These are phyloP conservation scores for Bufotes viridis DNA, from an alignment of 2,797 vertebrate species.

Conservation along the genomic window DNA sequence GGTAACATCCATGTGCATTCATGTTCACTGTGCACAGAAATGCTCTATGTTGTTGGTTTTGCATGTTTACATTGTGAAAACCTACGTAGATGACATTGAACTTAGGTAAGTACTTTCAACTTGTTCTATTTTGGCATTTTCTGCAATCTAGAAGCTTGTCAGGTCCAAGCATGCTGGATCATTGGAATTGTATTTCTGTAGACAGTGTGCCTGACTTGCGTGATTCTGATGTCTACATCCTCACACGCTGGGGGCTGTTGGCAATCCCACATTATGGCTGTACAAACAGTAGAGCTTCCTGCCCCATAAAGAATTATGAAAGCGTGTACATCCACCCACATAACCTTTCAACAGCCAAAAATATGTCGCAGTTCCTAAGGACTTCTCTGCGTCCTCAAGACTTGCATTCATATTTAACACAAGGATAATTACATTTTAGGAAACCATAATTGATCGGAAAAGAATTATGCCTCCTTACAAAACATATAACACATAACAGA, in stretches of 20 bases:
- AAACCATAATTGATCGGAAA: conserved; percentile 58
- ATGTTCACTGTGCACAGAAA: too few species aligned
- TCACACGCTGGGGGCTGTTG: conserved; percentile 38
- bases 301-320: conserved; percentile 28
- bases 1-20: too few species aligned
- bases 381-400: conserved; percentile 51
- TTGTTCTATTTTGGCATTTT: too few species aligned
- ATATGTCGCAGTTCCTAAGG: conserved; percentile 45
- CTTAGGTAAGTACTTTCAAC: too few species aligned
- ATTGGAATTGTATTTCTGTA: neutral
- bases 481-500: conserved; percentile 57
- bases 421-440: conserved; percentile 59
- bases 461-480: conserved; percentile 57
- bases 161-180: too few species aligned
- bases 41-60: too few species aligned
- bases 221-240: conserved; percentile 25
- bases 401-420: conserved; percentile 58
- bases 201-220: neutral
- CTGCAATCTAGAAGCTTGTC: too few species aligned
- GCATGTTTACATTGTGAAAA: too few species aligned
- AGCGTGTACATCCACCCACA: conserved; percentile 49
- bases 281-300: conserved; percentile 41
- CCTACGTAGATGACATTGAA: too few species aligned
- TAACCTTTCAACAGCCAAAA: conserved; percentile 26
- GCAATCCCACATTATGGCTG: conserved; percentile 18